Evolutionary conservation across 2,797 vertebrate genomes (phyloP), one percentile per base, ranked within the genome.

Genomic region (Salmo trutta): DNA sequence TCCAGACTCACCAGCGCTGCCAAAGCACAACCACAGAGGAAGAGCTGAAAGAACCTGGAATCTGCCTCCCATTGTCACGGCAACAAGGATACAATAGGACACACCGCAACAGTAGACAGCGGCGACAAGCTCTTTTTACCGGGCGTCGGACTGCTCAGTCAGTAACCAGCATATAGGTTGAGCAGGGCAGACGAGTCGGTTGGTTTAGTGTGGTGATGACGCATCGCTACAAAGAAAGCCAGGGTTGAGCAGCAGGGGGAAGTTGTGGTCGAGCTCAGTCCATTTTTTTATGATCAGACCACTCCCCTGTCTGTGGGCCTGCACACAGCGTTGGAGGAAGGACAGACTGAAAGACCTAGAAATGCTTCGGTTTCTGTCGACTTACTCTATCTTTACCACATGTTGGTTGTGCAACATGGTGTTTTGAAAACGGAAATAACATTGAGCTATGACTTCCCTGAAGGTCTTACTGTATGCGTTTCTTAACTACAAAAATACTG

Each of bases 251-350:
- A 47, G 19, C 84, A 33, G 88, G 81, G 85, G 94, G 94, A 95
- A 94, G 93, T 92, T 94, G 93, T 94, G 92, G 94, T 94, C 83
- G 88, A 87, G 88, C 82, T 73, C 81, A 84, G 92, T 94, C 93
- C 91, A 92, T 86, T 91, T 71, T 71, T 47, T 2, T 12, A 47
- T 47, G 41, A 47, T 47, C 41, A 47, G 41, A 47, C 41, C 41
- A 47, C 41, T 47, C 41, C 41, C 41, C 41, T 14, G 41, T 3
- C 41, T 47, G 41, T 47, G 41, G 41, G 41, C 41, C 10, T 47
- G 12, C 41, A 47, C 10, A 47, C 41, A 47, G 41, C 10, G 41
- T 14, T 47, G 41, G 10, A 47, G 41, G 41, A 14, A 47, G 41
- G 41, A 47, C 41, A 47, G 41, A 47, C 10, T 10, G 10, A 47